Base-by-base conservation (phyloP, 1,140 invertebrate species). In the Uloborus diversus region DNA sequence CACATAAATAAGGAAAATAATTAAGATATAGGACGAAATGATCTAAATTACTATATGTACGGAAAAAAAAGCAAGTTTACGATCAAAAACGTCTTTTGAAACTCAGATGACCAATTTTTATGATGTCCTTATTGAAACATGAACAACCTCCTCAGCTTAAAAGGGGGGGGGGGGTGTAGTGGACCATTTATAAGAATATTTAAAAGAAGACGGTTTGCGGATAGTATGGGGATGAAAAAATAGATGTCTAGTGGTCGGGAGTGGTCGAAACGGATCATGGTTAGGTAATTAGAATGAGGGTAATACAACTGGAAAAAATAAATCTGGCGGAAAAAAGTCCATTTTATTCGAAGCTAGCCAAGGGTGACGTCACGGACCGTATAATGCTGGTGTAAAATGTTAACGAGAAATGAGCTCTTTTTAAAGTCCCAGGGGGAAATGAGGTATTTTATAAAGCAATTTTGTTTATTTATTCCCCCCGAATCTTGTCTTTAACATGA, bases 261-360 rank as follows among this genome's bases (percentile, higher is more conserved):
- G 49, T 53, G 49, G 49, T 4, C 49, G 49, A 53, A 20, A 53
- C 5, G 49, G 49, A 53, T 53, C 23, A 20, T 53, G 49, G 66
- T n/a, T 35, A 57, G 47, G 49, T 69, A 69, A 69, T 69, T 69
- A 69, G 66, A 51, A 69, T 56, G 49, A 69, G 57, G 2, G 25
- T 32, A n/a, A 14, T 53, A 59, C 30, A 28, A 27, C 57, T 7
- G 28, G 57, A 59, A 27, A 59, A 56, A 35, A 56, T 56, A 69
- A 69, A 69, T 69, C 49, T 69, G 49, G 49, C 49, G 49, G 66
- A 69, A 69, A n/a, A 69, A 69, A 69, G 66, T 35, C 49, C 49
- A 56, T 69, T 69, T 56, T 69, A 69, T 69, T 69, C 47, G 66
- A 11, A 69, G 66, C 35, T 33, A 69, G 66, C 66, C 49, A 37